Evolutionary conservation across 2,888 invertebrate genomes (phyloP), one percentile per base, ranked within the genome.

Genomic region (Drosophila basisetae): DNA sequence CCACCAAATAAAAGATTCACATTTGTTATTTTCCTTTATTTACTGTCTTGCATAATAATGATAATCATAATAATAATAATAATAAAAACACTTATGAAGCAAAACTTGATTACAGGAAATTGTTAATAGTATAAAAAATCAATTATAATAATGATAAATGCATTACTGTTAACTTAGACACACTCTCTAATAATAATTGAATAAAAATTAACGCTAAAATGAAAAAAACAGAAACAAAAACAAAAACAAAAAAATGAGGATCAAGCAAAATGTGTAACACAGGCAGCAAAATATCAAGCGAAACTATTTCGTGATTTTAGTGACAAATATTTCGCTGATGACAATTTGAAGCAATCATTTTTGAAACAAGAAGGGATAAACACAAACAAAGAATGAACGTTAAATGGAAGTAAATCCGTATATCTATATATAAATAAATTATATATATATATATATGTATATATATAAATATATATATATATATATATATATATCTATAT

Each of bases 321-420:
- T 87, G 91, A 89, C 91, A 91, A 91, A 92, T 91, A 91, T 91
- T 91, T 91, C 91, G 91, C 91, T 92, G 92, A 90, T 81, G 92
- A 90, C 91, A 91, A 90, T 92, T 92, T 85, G 90, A 92, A 91
- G 92, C 91, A 91, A 91, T 91, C 91, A 91, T 91, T 91, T 89
- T 91, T 90, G 87, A 92, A 87, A 75, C 80, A 90, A 82, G 82
- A 80, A 78, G 79, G 77, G 16, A 47, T 47, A 78, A 76, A 59
- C 67, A 78, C n/a, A 41, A 78, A 68, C 77, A 78, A 80, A 63
- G 69, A 76, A 77, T 58, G 58, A 65, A 59, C 39, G 68, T 70
- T 68, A 53, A 68, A 68, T 59, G 54, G 54, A 85, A 77, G 47
- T 53, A 56, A 76, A 71, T 30, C 50, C 75, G 83, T 88, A 91